A percentile compares a stretch with the other conserved stretches of the same genome.
These are phyloP conservation scores for Elgaria multicarinata DNA, from an alignment of 2,113 vertebrate species.

Conservation along the genomic window DNA sequence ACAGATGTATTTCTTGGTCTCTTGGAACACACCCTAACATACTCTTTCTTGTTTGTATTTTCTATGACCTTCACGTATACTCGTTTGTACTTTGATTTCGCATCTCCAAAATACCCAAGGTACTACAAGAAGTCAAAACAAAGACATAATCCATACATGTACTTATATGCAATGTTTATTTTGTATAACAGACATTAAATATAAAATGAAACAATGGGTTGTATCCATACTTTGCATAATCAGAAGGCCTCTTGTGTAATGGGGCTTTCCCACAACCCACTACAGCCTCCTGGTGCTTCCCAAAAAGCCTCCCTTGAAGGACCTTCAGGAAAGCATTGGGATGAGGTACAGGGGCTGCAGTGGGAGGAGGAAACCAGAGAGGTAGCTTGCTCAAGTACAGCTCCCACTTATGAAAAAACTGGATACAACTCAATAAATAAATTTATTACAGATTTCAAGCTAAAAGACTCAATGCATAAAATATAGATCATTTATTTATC, in stretches of 20 bases:
- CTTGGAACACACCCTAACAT: constrained; percentile 94
- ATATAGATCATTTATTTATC: background rate
- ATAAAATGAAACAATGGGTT: background rate
- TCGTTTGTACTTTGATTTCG: constrained; percentile 95
- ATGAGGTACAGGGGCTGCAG: background rate
- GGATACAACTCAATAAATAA: background rate
- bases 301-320: background rate
- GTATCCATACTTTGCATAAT: background rate
- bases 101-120: constrained; percentile 97
- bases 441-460: background rate
- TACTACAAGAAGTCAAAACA: constrained; percentile 79
- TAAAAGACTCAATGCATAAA: background rate
- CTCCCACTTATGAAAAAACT: background rate
- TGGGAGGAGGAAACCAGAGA: background rate
- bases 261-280: background rate
- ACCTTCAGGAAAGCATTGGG: background rate
- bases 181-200: constrained; percentile 14
- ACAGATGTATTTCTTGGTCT: constrained; percentile 93
- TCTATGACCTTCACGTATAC: constrained; percentile 98
- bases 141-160: background rate
- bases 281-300: background rate
- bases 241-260: background rate
- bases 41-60: constrained; percentile 97
- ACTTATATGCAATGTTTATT: background rate
- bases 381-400: background rate